These are phyloP conservation scores for Cacoxenus indagator DNA, from an alignment of 2,888 invertebrate species.

Conservation along the genomic window DNA sequence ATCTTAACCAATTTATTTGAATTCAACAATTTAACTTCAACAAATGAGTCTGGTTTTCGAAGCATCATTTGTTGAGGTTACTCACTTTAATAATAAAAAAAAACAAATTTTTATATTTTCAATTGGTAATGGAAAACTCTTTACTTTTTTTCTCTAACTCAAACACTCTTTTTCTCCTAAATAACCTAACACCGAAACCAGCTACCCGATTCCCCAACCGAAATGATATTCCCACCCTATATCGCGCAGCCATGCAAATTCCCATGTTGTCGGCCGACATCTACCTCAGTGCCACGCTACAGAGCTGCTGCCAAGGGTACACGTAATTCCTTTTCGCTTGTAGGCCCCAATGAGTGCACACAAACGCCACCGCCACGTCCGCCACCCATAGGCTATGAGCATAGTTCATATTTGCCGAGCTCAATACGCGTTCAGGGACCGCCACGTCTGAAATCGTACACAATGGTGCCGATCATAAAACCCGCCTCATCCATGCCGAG, in stretches of 20 bases:
- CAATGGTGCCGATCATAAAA: slow-evolving; percentile 67
- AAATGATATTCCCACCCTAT: slow-evolving; percentile 70
- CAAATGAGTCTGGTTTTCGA: neutral
- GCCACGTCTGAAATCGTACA: slow-evolving; percentile 59
- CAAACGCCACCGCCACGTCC: slow-evolving; percentile 67
- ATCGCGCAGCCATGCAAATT: slow-evolving; percentile 69
- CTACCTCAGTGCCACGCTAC: slow-evolving; percentile 66
- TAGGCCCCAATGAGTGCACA: slow-evolving; percentile 43
- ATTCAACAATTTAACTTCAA: neutral
- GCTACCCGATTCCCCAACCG: slow-evolving; percentile 69
- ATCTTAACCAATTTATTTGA: neutral
- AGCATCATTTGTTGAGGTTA: neutral
- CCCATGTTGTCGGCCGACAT: slow-evolving; percentile 68
- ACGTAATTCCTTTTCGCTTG: slow-evolving; percentile 56
- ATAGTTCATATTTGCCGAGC: slow-evolving; percentile 15
- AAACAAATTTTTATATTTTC: slow-evolving; percentile 17
- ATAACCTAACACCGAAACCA: slow-evolving; percentile 41
- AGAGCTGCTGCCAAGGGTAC: slow-evolving; percentile 33
- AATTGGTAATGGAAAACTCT: slow-evolving; percentile 61
- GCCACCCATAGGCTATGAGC: slow-evolving; percentile 53
- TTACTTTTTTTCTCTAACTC: slow-evolving; percentile 57
- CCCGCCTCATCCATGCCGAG: slow-evolving; percentile 69
- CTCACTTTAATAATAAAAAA: neutral
- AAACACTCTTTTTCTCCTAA: slow-evolving; percentile 33
- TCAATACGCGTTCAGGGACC: neutral